Evolutionary conservation across 2,797 vertebrate genomes (phyloP).

Genomic region (Fistularia tabacaria): DNA sequence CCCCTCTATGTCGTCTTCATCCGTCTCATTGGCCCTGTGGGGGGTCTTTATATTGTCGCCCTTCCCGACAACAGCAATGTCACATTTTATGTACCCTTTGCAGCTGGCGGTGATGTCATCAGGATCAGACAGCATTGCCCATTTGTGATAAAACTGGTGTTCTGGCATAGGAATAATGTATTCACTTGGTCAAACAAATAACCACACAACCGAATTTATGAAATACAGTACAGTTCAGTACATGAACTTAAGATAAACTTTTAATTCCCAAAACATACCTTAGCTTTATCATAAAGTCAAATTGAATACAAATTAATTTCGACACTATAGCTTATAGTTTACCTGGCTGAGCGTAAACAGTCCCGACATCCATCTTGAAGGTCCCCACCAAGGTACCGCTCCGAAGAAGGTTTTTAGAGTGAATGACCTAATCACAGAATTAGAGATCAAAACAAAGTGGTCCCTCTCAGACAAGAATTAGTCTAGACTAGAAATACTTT

Average conservation of each 20-base stretch:
- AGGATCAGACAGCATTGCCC: constrained; percentile 90
- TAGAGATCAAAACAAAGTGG: constrained; percentile 2
- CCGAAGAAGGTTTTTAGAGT: constrained; percentile 95
- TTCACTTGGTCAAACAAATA: not conserved
- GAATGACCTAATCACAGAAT: constrained; percentile 83
- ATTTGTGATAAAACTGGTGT: constrained; percentile 97
- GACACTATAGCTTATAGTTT: constrained; percentile 14
- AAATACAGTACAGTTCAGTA: not conserved
- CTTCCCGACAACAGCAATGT: constrained; percentile 90
- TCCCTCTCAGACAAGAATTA: not conserved
- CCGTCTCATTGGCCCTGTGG: constrained; percentile 91
- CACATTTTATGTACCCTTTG: constrained; percentile 95
- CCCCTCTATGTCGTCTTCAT: constrained; percentile 95
- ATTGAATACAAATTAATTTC: not conserved
- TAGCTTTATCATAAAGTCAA: not conserved
- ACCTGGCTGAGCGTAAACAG: constrained; percentile 91
- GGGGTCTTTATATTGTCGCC: constrained; percentile 97
- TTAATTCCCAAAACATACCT: too few species aligned
- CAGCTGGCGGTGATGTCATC: constrained; percentile 89
- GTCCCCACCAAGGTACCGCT: constrained; percentile 92
- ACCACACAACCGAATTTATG: not conserved
- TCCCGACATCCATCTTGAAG: constrained; percentile 96
- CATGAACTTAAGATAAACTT: not conserved
- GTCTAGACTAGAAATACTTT: too few species aligned
- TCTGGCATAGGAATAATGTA: constrained; percentile 66